Base-by-base conservation (phyloP, 2,113 vertebrate species). In the Pteruthius melanotis region DNA sequence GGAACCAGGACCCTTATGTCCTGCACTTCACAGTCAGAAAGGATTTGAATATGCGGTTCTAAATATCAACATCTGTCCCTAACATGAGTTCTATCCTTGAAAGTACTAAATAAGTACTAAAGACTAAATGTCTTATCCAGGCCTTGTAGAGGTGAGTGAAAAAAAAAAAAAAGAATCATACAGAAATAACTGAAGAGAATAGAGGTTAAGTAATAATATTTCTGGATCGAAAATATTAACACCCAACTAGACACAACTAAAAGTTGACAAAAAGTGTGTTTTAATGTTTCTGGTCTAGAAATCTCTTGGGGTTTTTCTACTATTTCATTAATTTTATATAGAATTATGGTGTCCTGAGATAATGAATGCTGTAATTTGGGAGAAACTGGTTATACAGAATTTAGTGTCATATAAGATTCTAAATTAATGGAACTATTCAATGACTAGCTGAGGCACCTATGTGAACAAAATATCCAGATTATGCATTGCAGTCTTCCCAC, bases 11-110 rank as follows among this genome's bases (percentile, higher is more conserved):
- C 52, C 39, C 60, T 94, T 54, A 57, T 16, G 33, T 68, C 69
- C 64, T 87, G 39, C 52, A 87, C 60, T 94, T 93, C 65, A 65
- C 12, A 84, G 60, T 61, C n/a, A 84, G 80, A 78, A 68, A 87
- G 14, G 16, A 78, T 91, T 78, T 84, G 27, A n/a, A 69, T 77
- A 77, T 17, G 26, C 28, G 27, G 16, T 52, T 89, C 65, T 81
- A 97, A 93, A 94, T 96, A 87, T 28, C 92, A 97, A 60, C 77
- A 93, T 87, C 92, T 94, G 87, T 71, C 78, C 35, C 44, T 75
- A 71, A 84, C 59, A 27, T 57, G 24, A 85, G 21, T 61, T 13
- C 4, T 77, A 28, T 24, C 66, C 54, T 66, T 94, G 47, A 89
- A 70, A 63, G 13, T 70, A 28, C 35, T 78, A 49, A 75, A 40